Evolutionary conservation across 2,113 vertebrate species (phyloP), one percentile per base, ranked within the genome.

Genomic region (Eidolon helvum): DNA sequence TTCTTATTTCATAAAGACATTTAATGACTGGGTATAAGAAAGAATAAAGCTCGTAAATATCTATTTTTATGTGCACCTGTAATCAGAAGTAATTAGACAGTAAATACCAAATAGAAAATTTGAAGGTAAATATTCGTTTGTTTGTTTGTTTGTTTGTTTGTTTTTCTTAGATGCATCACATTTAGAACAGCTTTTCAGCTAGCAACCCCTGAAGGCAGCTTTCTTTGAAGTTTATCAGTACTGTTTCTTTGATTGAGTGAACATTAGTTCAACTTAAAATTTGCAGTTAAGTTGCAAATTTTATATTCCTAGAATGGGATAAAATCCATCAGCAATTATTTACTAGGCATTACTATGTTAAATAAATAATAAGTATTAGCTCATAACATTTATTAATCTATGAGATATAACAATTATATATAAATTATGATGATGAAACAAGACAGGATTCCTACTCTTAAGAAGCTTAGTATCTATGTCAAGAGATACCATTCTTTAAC

Each of bases 261-360:
- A 26, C 18, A 91, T 71, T 93, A 90, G 45, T 72, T 95, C 33
- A 66, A 87, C 55, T 90, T 83, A 66, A 83, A 97, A 78, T 74
- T 0, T 87, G 18, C 10, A 93, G 57, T 45, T 50, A 84, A 75
- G 57, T 93, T 80, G 45, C 82, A 50, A 50, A 50, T 50, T 50
- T 50, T 50, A 16, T 50, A 50, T 48, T 0, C 3, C 40, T 91
- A 84, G 26, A 78, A 84, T 78, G 7, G 5, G 40, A 59, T 45
- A 7, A 93, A 93, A 72, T 75, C n/a, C 45, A 48, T 84, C 55
- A 68, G 30, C 65, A 90, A 18, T 55, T 53, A 82, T 30, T 82
- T 33, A 83, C 28, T 72, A 28, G 33, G 22, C n/a, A 78, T 96
- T 38, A 38, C 9, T 57, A 88, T 33, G 15, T 33, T 93, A 68